Percentiles rank a stretch among this genome's conserved stretches.
Conservation (phyloP, 2,797 vertebrate genomes). For the Sebastes jordani region DNA sequence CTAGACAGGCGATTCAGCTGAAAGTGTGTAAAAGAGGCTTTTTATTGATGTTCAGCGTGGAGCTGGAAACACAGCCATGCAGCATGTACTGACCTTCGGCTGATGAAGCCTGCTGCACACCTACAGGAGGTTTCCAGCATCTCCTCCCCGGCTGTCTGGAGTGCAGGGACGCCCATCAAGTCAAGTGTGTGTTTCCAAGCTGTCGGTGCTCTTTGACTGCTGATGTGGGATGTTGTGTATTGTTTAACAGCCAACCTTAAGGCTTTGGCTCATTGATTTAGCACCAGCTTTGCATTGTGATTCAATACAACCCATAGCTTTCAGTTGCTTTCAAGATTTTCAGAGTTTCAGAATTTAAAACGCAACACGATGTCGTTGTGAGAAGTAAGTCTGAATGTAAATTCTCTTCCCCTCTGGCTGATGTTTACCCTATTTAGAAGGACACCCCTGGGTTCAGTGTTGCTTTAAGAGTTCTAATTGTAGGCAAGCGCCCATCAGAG, state of each 20-base stretch:
- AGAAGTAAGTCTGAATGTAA: constrained; percentile 19
- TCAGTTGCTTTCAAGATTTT: constrained; percentile 21
- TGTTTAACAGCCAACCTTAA: constrained; percentile 21
- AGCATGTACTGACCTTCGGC: constrained; percentile 29
- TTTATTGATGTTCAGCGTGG: constrained; percentile 41
- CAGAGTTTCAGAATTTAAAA: constrained; percentile 11
- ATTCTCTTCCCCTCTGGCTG: constrained; percentile 21
- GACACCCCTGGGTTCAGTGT: constrained; percentile 35
- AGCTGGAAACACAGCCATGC: constrained; percentile 19
- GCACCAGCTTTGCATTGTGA: constrained; percentile 29
- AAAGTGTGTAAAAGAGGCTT: constrained; percentile 39
- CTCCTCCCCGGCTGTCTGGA: background rate
- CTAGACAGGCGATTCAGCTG: constrained; percentile 34
- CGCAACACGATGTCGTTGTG: background rate
- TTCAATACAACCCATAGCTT: constrained; percentile 12
- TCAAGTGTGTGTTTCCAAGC: background rate
- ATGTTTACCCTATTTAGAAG: constrained; percentile 30
- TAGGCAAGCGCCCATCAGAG: constrained; percentile 22
- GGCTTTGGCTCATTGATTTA: constrained; percentile 13
- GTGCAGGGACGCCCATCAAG: background rate
- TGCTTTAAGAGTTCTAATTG: constrained; percentile 45
- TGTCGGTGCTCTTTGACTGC: background rate
- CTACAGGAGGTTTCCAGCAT: background rate
- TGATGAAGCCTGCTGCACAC: constrained; percentile 12
- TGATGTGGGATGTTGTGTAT: background rate